These are phyloP conservation scores for Lysandra bellargus DNA, from an alignment of 2,888 invertebrate species.

Conservation along the genomic window DNA sequence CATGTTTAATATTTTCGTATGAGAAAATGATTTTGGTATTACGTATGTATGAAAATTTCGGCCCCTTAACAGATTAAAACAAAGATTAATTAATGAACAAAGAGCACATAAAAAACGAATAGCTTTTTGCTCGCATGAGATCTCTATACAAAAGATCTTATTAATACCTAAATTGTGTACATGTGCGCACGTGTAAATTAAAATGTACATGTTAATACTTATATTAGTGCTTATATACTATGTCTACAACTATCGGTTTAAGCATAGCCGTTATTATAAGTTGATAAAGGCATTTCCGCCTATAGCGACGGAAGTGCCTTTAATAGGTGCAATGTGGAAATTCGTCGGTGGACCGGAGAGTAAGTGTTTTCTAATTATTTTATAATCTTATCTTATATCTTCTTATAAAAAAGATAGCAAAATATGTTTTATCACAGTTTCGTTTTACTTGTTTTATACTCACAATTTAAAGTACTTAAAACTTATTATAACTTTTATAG, in stretches of 20 bases:
- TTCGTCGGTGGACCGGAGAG: not conserved
- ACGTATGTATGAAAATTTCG: no score
- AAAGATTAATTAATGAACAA: not conserved
- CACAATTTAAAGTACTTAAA: no score
- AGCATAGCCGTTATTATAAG: not conserved
- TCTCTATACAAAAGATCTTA: not conserved
- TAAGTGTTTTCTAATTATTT: not conserved
- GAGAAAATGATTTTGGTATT: no score
- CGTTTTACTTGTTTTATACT: no score
- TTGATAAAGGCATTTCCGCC: not conserved
- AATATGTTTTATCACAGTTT: no score
- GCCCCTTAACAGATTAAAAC: not conserved
- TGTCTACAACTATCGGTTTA: not conserved
- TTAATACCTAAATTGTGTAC: not conserved
- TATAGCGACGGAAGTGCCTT: not conserved
- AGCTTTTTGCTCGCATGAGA: not conserved
- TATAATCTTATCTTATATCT: no score
- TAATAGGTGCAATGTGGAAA: not conserved
- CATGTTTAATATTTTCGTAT: no score
- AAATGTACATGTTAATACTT: not conserved
- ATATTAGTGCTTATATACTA: not conserved
- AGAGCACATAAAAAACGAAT: not conserved
- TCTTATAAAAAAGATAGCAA: no score
- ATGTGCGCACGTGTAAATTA: not conserved
- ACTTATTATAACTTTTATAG: no score